phyloP scores from a whole-genome alignment of 2,888 invertebrate genomes.

The Pseudanteris insignis region DNA sequence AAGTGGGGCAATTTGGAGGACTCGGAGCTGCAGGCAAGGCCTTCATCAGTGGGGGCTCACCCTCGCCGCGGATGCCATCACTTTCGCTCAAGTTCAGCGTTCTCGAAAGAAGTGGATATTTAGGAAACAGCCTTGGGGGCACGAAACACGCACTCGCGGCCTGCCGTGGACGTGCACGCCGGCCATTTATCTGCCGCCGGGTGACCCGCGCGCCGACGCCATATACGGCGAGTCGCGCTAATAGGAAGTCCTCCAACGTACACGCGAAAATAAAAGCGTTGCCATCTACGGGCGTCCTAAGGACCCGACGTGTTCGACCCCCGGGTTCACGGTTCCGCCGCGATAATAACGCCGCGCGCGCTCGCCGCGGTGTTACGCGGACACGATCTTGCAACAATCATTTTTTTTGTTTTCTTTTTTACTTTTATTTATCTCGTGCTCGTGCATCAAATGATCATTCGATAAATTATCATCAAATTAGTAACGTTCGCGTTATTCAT shows the following conservation, averaged over 20 bases:
- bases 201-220: constrained; percentile 49
- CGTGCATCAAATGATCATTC: too few species aligned
- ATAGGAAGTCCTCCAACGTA: constrained; percentile 56
- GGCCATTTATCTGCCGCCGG: constrained; percentile 45
- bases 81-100: constrained; percentile 43
- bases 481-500: too few species aligned
- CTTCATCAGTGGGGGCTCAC: too few species aligned
- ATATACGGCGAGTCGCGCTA: constrained; percentile 54
- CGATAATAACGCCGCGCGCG: too few species aligned
- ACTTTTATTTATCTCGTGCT: too few species aligned
- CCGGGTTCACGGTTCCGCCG: constrained; percentile 39
- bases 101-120: constrained; percentile 50
- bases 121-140: constrained; percentile 55
- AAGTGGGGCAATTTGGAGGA: constrained; percentile 38
- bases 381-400: too few species aligned
- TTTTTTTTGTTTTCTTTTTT: too few species aligned
- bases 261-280: constrained; percentile 54
- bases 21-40: constrained; percentile 28
- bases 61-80: constrained; percentile 35
- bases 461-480: too few species aligned
- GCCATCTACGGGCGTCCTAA: constrained; percentile 60
- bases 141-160: constrained; percentile 27
- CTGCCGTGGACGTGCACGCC: constrained; percentile 7
- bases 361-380: too few species aligned
- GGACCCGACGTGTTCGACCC: constrained; percentile 56